Conservation (phyloP, 2,797 vertebrate genomes). For the Neosilurus hyrtlii region DNA sequence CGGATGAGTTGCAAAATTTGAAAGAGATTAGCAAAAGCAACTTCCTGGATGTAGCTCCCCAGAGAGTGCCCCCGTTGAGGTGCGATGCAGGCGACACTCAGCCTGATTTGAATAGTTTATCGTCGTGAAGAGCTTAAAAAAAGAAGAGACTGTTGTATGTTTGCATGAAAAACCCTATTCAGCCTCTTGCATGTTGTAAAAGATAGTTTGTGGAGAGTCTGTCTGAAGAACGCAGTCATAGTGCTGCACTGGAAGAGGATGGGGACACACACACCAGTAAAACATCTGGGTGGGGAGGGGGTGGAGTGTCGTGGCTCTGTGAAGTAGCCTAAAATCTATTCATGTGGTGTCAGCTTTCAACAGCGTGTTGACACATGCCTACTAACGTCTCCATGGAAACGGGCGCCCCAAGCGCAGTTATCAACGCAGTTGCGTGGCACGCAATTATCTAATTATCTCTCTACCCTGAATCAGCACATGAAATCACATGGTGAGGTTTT, state of each 20-base stretch:
- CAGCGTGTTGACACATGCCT: slow-evolving; percentile 69
- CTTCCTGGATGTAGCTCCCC: slow-evolving; percentile 23
- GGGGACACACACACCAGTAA: background rate
- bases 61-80: slow-evolving; percentile 16
- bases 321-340: slow-evolving; percentile 66
- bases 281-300: background rate
- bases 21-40: slow-evolving; percentile 23
- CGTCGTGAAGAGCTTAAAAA: slow-evolving; percentile 19
- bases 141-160: slow-evolving; percentile 38
- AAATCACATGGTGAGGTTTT: slow-evolving; percentile 51
- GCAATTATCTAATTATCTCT: slow-evolving; percentile 74
- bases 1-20: slow-evolving; percentile 4
- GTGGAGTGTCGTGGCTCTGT: slow-evolving; percentile 50
- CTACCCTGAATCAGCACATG: slow-evolving; percentile 67
- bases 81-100: background rate
- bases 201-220: background rate
- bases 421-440: slow-evolving; percentile 64
- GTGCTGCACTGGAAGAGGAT: background rate
- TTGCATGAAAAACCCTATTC: slow-evolving; percentile 42
- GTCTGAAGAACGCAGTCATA: slow-evolving; percentile 24
- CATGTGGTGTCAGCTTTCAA: slow-evolving; percentile 69
- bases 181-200: slow-evolving; percentile 12
- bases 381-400: slow-evolving; percentile 72
- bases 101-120: slow-evolving; percentile 42
- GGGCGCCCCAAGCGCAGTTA: slow-evolving; percentile 66